A percentile compares a stretch with the other conserved stretches of the same genome.
These are phyloP conservation scores for Lycia hirtaria DNA, from an alignment of 2,888 invertebrate species.

Conservation along the genomic window DNA sequence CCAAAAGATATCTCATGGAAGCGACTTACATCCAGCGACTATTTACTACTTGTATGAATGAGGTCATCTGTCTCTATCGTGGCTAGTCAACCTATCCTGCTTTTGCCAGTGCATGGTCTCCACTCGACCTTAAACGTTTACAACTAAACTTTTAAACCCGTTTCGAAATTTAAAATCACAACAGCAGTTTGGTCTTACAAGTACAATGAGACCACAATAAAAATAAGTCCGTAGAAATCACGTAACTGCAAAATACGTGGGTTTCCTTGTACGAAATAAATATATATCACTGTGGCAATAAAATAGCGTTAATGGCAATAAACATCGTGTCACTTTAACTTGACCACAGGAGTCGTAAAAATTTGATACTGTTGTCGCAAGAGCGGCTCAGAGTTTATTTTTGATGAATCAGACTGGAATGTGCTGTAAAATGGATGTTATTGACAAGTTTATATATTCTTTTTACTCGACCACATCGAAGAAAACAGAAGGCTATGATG, in stretches of 20 bases:
- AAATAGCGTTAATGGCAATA: slow-evolving; percentile 56
- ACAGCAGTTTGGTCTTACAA: not conserved
- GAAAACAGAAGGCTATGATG: too few relatives aligned
- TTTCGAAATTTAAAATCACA: not conserved
- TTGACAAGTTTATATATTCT: too few relatives aligned
- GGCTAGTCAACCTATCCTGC: too few relatives aligned
- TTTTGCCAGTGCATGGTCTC: too few relatives aligned
- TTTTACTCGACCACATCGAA: too few relatives aligned
- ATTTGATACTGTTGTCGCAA: slow-evolving; percentile 58
- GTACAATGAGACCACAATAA: slow-evolving; percentile 13
- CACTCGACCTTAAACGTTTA: too few relatives aligned
- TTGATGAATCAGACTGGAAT: slow-evolving; percentile 4
- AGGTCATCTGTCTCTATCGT: too few relatives aligned
- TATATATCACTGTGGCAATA: slow-evolving; percentile 52
- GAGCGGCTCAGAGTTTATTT: slow-evolving; percentile 26
- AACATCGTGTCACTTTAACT: slow-evolving; percentile 58
- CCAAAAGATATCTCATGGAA: too few relatives aligned
- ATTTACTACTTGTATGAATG: too few relatives aligned
- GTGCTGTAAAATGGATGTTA: not conserved
- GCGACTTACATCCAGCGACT: too few relatives aligned
- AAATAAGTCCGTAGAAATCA: slow-evolving; percentile 14
- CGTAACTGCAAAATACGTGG: slow-evolving; percentile 21
- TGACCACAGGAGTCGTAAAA: slow-evolving; percentile 66
- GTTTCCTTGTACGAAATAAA: slow-evolving; percentile 45
- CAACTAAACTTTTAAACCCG: not conserved